A percentile compares a stretch with the other conserved stretches of the same genome.
These are phyloP conservation scores for Micrasema longulum DNA, from an alignment of 1,140 invertebrate genomes.

Conservation along the genomic window DNA sequence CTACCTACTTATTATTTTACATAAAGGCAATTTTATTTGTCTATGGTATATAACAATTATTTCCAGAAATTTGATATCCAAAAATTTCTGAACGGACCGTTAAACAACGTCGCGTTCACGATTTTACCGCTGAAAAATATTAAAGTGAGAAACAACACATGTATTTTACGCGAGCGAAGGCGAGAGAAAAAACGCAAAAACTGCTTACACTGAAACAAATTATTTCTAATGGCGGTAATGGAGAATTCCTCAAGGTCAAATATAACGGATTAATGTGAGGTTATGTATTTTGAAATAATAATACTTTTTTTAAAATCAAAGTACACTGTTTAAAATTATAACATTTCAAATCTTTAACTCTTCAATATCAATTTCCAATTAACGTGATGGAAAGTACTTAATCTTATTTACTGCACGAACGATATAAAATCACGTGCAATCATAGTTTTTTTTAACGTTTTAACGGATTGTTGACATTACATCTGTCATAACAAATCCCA, in stretches of 20 bases:
- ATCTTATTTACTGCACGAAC: too few relatives aligned
- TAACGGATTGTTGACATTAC: slow-evolving; percentile 48
- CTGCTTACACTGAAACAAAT: background rate
- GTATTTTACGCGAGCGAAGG: slow-evolving; percentile 5
- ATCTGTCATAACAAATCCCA: slow-evolving; percentile 45
- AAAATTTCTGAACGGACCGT: slow-evolving; percentile 26
- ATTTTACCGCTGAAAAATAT: too few relatives aligned
- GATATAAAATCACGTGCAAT: slow-evolving; percentile 40
- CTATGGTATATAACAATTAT: too few relatives aligned
- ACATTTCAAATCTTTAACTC: too few relatives aligned
- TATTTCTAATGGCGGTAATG: slow-evolving; percentile 27
- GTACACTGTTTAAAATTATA: too few relatives aligned
- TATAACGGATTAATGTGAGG: slow-evolving; percentile 40
- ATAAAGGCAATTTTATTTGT: too few relatives aligned
- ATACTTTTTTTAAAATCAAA: slow-evolving; percentile 28
- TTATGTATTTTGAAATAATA: slow-evolving; percentile 18
- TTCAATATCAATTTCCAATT: too few relatives aligned
- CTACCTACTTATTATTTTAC: too few relatives aligned
- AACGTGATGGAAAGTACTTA: too few relatives aligned
- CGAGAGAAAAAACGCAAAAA: slow-evolving; percentile 10
- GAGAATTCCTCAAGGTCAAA: slow-evolving; percentile 34
- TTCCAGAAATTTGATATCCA: slow-evolving; percentile 21
- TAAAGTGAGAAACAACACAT: background rate
- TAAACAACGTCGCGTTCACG: slow-evolving; percentile 6
- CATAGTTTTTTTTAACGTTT: slow-evolving; percentile 38